These are phyloP conservation scores for Riparia riparia DNA, from an alignment of 2,113 vertebrate genomes.

Conservation along the genomic window DNA sequence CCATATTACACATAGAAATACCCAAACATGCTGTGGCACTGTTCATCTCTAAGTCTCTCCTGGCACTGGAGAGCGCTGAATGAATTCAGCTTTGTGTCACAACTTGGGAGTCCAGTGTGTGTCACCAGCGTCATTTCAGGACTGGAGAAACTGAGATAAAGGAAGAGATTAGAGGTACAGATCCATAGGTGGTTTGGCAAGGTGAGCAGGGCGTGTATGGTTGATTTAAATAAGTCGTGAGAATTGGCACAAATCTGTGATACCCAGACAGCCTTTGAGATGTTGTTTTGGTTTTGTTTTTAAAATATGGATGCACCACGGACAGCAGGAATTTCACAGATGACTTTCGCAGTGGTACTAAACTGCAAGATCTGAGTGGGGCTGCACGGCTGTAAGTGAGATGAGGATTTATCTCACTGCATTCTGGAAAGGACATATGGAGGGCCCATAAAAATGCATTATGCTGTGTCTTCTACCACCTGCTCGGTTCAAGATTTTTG, in stretches of 20 bases:
- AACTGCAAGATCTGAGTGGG: not conserved
- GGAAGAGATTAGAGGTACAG: not conserved
- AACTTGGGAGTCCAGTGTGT: not conserved
- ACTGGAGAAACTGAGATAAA: not conserved
- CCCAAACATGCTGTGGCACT: not conserved
- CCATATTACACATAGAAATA: not conserved
- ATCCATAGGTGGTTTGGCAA: not conserved
- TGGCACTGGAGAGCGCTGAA: not conserved
- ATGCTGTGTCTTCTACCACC: constrained; percentile 14
- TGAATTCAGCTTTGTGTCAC: not conserved
- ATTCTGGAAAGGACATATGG: not conserved
- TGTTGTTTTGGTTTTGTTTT: not conserved
- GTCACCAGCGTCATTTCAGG: not conserved
- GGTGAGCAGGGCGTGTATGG: not conserved
- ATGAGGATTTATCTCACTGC: not conserved
- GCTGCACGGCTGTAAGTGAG: not conserved
- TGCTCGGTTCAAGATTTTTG: not conserved
- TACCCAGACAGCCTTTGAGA: not conserved
- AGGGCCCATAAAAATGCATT: constrained; percentile 21
- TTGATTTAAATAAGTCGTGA: not conserved
- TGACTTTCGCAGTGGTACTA: not conserved
- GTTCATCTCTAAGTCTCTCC: not conserved
- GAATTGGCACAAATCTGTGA: not conserved
- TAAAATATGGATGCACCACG: not conserved
- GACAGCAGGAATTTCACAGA: not conserved